Evolutionary conservation across 2,888 invertebrate genomes (phyloP).

Genomic region (Euplexia lucipara): DNA sequence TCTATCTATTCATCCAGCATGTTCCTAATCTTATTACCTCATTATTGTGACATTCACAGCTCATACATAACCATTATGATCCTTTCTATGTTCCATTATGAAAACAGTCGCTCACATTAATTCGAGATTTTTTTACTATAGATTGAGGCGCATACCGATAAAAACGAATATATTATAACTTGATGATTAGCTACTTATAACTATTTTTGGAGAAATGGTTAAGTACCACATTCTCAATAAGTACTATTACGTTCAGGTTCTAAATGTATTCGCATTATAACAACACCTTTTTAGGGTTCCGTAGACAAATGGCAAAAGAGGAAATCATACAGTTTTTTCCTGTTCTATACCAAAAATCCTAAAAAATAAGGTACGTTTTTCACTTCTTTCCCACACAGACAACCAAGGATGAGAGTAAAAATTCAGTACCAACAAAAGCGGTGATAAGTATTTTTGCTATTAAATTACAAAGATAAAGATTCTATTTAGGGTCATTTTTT

Average conservation of each 20-base stretch:
- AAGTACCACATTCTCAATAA: conserved; percentile 10
- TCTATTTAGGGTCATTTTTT: too few species aligned
- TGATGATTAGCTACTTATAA: conserved; percentile 19
- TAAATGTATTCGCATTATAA: conserved; percentile 30
- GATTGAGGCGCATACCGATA: background rate
- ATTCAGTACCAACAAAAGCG: too few species aligned
- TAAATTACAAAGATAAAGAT: too few species aligned
- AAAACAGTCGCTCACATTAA: conserved; percentile 9
- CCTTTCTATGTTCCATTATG: conserved; percentile 10
- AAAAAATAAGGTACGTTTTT: too few species aligned
- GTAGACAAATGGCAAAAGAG: too few species aligned
- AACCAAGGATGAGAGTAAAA: too few species aligned
- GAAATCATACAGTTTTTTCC: too few species aligned
- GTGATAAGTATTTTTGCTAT: too few species aligned
- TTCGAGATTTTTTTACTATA: conserved; percentile 11
- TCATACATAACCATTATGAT: conserved; percentile 19
- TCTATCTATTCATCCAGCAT: conserved; percentile 1
- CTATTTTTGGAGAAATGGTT: conserved; percentile 10
- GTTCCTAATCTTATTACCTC: conserved; percentile 30
- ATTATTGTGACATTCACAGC: conserved; percentile 38
- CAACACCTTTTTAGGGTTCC: conserved; percentile 8
- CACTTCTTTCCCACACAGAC: too few species aligned
- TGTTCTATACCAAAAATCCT: too few species aligned
- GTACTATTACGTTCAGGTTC: conserved; percentile 3
- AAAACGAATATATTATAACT: conserved; percentile 2